phyloP scores from a whole-genome alignment of 1,140 invertebrate species.

The Pachypsylla venusta region DNA sequence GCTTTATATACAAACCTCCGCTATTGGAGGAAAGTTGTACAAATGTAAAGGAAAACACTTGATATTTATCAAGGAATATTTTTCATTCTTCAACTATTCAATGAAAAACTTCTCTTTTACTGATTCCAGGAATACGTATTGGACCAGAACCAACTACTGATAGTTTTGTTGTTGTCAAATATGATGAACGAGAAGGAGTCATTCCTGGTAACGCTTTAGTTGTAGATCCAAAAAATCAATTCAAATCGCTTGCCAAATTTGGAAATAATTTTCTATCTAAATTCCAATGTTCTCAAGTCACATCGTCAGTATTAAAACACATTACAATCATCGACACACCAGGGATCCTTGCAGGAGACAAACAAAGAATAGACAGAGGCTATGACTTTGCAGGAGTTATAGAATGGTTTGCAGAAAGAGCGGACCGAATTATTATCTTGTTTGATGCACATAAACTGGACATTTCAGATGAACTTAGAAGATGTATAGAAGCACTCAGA shows the following conservation, averaged over 20 bases:
- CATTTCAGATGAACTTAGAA: conserved; percentile 54
- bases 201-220: conserved; percentile 96
- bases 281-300: conserved; percentile 49
- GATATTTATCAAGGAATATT: too few relatives aligned
- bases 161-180: conserved; percentile 96
- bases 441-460: conserved; percentile 64
- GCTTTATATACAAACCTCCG: too few relatives aligned
- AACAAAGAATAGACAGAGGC: conserved; percentile 87
- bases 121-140: conserved; percentile 61
- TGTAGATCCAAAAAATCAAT: conserved; percentile 94
- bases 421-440: conserved; percentile 53
- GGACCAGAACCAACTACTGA: conserved; percentile 95
- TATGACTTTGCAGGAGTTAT: conserved; percentile 66
- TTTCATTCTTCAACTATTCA: too few relatives aligned
- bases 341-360: conserved; percentile 86
- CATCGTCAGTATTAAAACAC: neutral
- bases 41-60: too few relatives aligned
- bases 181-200: conserved; percentile 76
- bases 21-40: too few relatives aligned
- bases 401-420: conserved; percentile 60
- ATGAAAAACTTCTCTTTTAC: neutral
- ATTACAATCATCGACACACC: conserved; percentile 96
- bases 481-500: conserved; percentile 44
- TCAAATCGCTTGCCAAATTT: conserved; percentile 86
- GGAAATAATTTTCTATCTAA: conserved; percentile 92